A percentile compares a stretch with the other conserved stretches of the same genome.
Evolutionary conservation across 2,888 invertebrate genomes (phyloP).

Genomic region (Aphodius granarius): DNA sequence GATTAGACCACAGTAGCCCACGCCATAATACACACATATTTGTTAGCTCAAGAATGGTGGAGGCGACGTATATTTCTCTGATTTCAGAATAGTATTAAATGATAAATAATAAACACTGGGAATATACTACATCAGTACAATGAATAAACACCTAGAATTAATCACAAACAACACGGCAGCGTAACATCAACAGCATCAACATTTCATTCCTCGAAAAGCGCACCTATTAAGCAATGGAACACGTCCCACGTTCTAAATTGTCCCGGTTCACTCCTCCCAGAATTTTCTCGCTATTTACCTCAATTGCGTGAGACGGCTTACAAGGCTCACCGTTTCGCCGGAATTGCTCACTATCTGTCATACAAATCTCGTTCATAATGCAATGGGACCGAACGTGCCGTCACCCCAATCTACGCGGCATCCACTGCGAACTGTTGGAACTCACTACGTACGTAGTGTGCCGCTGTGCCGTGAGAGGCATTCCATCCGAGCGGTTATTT

Average conservation of each 20-base stretch:
- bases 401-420: not conserved
- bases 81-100: too few species aligned
- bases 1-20: too few species aligned
- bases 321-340: not conserved
- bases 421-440: not conserved
- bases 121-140: too few species aligned
- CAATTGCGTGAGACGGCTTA: not conserved
- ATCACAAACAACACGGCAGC: too few species aligned
- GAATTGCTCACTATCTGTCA: constrained; percentile 1
- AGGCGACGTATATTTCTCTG: too few species aligned
- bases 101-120: too few species aligned
- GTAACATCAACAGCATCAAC: not conserved
- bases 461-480: not conserved
- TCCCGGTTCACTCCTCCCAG: not conserved
- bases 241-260: not conserved
- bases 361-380: constrained; percentile 8
- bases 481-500: constrained; percentile 6
- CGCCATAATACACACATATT: too few species aligned
- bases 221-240: not conserved
- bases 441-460: not conserved
- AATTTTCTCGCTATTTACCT: not conserved
- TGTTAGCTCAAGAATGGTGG: too few species aligned
- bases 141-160: too few species aligned
- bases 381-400: not conserved
- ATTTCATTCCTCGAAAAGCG: not conserved